Evolutionary conservation across 2,797 vertebrate species (phyloP).

Genomic region (Gymnopithys bicolor): DNA sequence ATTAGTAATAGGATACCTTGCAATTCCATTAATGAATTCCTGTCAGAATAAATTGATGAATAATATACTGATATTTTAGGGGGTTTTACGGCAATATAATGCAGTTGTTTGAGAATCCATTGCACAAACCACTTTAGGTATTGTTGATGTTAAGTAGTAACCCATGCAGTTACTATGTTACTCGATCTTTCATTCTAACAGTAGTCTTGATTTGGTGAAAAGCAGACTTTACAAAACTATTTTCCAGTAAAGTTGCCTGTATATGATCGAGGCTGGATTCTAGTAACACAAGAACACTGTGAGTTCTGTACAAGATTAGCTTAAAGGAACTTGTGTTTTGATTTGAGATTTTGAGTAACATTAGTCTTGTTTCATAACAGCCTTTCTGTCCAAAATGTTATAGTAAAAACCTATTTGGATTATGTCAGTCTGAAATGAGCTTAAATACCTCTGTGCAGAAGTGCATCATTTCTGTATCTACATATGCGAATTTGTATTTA

Average conservation of each 20-base stretch:
- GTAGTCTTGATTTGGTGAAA: background rate
- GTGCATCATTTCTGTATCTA: background rate
- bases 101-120: conserved; percentile 12
- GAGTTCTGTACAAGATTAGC: background rate
- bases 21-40: conserved; percentile 77
- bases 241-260: background rate
- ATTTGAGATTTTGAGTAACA: background rate
- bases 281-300: background rate
- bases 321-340: background rate
- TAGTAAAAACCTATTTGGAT: background rate
- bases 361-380: background rate
- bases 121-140: background rate
- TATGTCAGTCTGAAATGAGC: background rate
- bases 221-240: background rate
- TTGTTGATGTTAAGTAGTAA: background rate
- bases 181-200: background rate
- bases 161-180: background rate
- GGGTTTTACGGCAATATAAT: conserved; percentile 13
- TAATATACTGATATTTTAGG: conserved; percentile 51
- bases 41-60: conserved; percentile 69
- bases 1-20: conserved; percentile 72
- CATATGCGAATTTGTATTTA: background rate
- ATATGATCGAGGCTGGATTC: background rate
- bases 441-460: background rate
- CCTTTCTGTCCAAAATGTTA: background rate